Evolutionary conservation across 2,797 vertebrate genomes (phyloP).

Genomic region (Parambassis ranga): DNA sequence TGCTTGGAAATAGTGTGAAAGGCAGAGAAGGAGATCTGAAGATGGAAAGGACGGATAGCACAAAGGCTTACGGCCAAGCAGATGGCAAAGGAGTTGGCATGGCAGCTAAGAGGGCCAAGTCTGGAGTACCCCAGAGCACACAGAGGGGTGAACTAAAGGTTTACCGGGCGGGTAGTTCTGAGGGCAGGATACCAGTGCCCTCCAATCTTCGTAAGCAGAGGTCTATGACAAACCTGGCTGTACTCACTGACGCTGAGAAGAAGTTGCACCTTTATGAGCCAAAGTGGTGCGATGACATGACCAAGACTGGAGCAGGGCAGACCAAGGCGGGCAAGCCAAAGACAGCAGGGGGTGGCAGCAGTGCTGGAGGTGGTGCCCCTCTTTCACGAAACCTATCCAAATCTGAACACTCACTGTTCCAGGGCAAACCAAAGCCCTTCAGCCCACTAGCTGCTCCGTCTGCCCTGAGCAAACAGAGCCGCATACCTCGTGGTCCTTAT

Average conservation of each 20-base stretch:
- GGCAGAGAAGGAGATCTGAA: conserved; percentile 82
- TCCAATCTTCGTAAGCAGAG: conserved; percentile 95
- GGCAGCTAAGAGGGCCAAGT: conserved; percentile 86
- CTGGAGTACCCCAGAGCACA: conserved; percentile 82
- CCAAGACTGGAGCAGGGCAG: conserved; percentile 81
- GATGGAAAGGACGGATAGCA: conserved; percentile 80
- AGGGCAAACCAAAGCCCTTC: conserved; percentile 87
- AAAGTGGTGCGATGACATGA: conserved; percentile 96
- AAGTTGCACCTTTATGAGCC: conserved; percentile 96
- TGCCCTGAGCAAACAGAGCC: conserved; percentile 86
- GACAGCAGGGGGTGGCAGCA: conserved; percentile 66
- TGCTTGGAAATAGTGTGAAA: conserved; percentile 86
- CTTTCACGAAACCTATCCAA: conserved; percentile 93
- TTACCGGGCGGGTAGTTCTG: conserved; percentile 81
- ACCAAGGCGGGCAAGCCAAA: conserved; percentile 80
- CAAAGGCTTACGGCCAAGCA: conserved; percentile 77
- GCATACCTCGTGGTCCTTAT: conserved; percentile 94
- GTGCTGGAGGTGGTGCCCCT: conserved; percentile 68
- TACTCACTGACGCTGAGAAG: conserved; percentile 95
- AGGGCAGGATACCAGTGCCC: conserved; percentile 82
- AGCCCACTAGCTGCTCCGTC: conserved; percentile 84
- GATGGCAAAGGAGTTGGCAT: conserved; percentile 81
- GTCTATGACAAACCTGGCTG: conserved; percentile 95
- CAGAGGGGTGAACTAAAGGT: conserved; percentile 82
- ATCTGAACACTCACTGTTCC: conserved; percentile 95